Base-by-base conservation (phyloP, 2,888 invertebrate genomes). In the Andrena praecox region DNA sequence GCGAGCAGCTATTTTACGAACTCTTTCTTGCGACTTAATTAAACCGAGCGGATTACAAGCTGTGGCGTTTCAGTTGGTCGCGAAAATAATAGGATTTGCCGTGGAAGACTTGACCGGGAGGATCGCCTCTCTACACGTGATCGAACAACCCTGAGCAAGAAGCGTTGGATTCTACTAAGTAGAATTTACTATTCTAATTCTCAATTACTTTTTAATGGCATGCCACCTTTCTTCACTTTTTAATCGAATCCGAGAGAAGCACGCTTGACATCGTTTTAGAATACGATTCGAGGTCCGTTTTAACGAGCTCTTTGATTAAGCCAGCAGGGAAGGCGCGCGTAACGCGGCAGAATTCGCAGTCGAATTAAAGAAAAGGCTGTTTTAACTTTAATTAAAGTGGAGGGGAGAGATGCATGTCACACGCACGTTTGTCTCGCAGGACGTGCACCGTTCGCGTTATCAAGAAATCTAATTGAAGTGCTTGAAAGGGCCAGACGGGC, bases 401-500 rank as follows among this genome's bases (percentile, higher is more conserved):
- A 42, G 63, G 63, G 72, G 79, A 62, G 69, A 66, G 72, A 80
- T 80, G 75, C 75, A 82, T 52, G 86, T 75, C 81, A 68, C 75
- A 80, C 82, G 86, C 85, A 83, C 70, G 70, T 56, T 69, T 56
- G 77, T 74, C 62, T 63, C 69, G 69, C 66, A 16, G 76, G 64
- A 74, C 59, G 52, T 76, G 50, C 54, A 56, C 42, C 33, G 54
- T 29, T 52, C 56, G 27, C 68, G 82, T 80, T 87, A 85, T 88
- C 88, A 80, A 81, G 79, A 77, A 87, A 88, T 88, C 77, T 85
- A 86, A 87, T 88, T 85, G 87, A 81, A 77, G 73, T 60, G 78
- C 70, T 78, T 71, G 73, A 72, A 63, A 66, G 67, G 48, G 59
- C 31, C 66, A 31, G 62, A 62, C 42, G 1, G 42, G 24, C 50